Evolutionary conservation across 2,888 invertebrate species (phyloP), one percentile per base, ranked within the genome.

Genomic region (Agrotis segetum): DNA sequence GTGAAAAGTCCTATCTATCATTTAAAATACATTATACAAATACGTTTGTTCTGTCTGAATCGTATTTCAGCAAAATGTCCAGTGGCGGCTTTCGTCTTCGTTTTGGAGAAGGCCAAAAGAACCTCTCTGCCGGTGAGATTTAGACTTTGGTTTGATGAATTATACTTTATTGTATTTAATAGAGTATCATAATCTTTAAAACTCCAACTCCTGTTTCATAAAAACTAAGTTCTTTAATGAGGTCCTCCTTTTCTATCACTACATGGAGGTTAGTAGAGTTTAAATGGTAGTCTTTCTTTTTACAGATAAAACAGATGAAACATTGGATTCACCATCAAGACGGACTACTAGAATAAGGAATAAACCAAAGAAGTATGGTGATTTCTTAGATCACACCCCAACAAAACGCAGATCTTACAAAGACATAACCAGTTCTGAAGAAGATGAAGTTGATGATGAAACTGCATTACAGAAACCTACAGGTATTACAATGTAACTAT

Each of bases 281-380:
- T 56, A 14, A 14, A 5, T 13, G 16, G 9, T 3, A 3, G 11
- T 13, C 1, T 50, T 3, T 50, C 14, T 4, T 46, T 50, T 79
- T 81, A 4, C 66, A 84, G 84, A 75, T n/a, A 55, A 53, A 19
- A 62, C 53, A 17, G 56, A 68, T 62, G 82, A 84, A 34, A 59
- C 17, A 21, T 19, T 55, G 29, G 76, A 77, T 13, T 89, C 92
- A n/a, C 92, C 93, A 44, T 91, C 92, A 21, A 90, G 93, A 86
- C 90, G 94, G 68, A 88, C 92, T 34, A 85, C 85, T 9, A 90
- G 96, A 82, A 85, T 88, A 44, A 90, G 95, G 74, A 91, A 77
- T 50, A 94, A 92, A 81, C 95, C 96, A 52, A 92, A 93, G 71
- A 95, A 92, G 86, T 95, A 91, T 89, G 92, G 92, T 17, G 94